Base-by-base conservation (phyloP, 1,140 invertebrate species). In the Diachasmimorpha longicaudata region DNA sequence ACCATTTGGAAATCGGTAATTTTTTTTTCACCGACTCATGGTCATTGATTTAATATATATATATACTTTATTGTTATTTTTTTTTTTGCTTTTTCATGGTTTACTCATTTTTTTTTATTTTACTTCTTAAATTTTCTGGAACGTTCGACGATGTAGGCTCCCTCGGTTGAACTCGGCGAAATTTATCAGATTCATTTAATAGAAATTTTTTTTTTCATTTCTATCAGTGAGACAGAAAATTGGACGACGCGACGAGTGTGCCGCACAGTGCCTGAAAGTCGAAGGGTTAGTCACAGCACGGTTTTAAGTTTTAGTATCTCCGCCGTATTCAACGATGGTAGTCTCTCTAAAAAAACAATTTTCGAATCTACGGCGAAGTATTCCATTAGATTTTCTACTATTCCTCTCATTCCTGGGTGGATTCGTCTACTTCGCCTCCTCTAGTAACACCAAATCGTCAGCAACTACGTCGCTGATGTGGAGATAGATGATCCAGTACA, bases 401-500 rank as follows among this genome's bases (percentile, higher is more conserved):
- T 68, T 76, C 19, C 67, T 23, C 11, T 73, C 23, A 19, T 66
- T 42, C 39, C 37, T 21, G 8, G 23, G 8, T 58, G 14, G n/a
- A 46, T 58, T 63, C 39, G 46, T 75, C 48, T 93, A 94, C 90
- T 94, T 94, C 84, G 95, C 94, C 84, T 95, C 94, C 87, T 94
- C 94, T 81, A 96, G 91, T 78, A 96, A 91, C 81, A 97, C 95
- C 85, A 97, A 91, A 91, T 97, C 96, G 86, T 97, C 96, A 85
- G 95, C 95, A 74, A 97, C 95, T 77, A 97, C 95, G 90, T 97
- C 96, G 82, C 96, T 97, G 85, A 98, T 97, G 91, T 98, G 96
- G 79, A 98, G 91, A 85, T 98, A 98, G 82, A 98, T 98, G 86
- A 98, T 97, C 97, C 97, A 98, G 89, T 98, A 98, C 96, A 97